Base-by-base conservation (phyloP, 2,797 vertebrate genomes). In the Okamejei kenojei region DNA sequence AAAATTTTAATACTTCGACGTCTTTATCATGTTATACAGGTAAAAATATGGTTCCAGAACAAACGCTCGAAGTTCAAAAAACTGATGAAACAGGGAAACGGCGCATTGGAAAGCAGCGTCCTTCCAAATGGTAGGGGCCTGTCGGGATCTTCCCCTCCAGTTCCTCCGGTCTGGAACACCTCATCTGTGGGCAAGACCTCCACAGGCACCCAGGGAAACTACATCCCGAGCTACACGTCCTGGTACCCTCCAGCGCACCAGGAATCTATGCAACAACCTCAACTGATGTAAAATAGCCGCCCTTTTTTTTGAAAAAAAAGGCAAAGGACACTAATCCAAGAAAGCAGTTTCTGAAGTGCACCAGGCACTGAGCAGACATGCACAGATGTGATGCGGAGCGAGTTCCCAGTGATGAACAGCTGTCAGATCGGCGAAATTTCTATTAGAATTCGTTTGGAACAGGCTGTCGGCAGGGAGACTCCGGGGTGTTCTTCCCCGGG, bases 231-330 rank as follows among this genome's bases (percentile, higher is more conserved):
- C 97, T 99, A 99, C 97, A 99, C 98, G 90, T 99, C 98, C 45
- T 99, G 98, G 98, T 99, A 99, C 93, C 98, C 98, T 93, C 98
- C 97, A 93, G 96, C 98, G 92, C 98, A 99, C 96, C 98, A 99
- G 97, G 98, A 99, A 97, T 98, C 98, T 97, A 98, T 99, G 98
- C 98, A 99, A 97, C 98, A 99, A 95, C 97, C 98, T 88, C 98
- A 99, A 93, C 97, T 99, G 94, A 99, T 99, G 98, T 99, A 97
- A 94, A 94, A 95, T 93, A 95, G 94, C 94, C 93, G 92, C 81
- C 93, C 94, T 94, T 94, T 94, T 94, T 94, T 23, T 45, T 1
- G 1, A 45, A 45, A 45, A 45, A 45, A 45, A 79, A 1, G 93
- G 95, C 82, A 94, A 45, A 95, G 95, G 94, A 93, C 94, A 94